Conservation (phyloP, 2,888 invertebrate species). For the Drosophila paramelanica region DNA sequence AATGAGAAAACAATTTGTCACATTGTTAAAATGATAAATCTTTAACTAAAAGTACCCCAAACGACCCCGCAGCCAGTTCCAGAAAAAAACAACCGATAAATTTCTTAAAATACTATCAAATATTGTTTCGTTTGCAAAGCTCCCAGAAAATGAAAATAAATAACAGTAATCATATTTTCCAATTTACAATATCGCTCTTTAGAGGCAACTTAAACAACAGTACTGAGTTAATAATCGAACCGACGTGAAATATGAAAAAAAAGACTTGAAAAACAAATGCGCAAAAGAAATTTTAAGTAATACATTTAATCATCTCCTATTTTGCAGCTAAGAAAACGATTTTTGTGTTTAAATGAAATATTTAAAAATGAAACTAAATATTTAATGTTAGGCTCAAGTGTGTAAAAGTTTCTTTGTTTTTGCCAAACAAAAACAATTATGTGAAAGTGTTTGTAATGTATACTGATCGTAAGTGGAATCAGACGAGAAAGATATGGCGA, state of each 20-base stretch:
- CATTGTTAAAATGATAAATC: conserved; percentile 48
- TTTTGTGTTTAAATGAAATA: conserved; percentile 29
- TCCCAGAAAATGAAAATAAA: background rate
- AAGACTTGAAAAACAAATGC: conserved; percentile 63
- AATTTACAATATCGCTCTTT: conserved; percentile 15
- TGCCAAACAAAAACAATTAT: conserved; percentile 9
- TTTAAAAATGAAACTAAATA: conserved; percentile 10
- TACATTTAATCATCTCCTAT: conserved; percentile 48
- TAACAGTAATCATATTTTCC: conserved; percentile 15
- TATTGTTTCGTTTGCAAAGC: conserved; percentile 1
- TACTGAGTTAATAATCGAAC: conserved; percentile 48
- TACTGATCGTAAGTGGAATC: conserved; percentile 51
- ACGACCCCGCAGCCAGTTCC: conserved; percentile 24
- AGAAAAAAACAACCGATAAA: conserved; percentile 30
- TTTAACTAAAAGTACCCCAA: conserved; percentile 39
- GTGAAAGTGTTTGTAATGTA: conserved; percentile 59
- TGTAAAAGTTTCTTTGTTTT: conserved; percentile 26
- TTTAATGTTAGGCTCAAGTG: conserved; percentile 55
- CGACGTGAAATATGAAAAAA: conserved; percentile 38
- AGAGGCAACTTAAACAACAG: conserved; percentile 28
- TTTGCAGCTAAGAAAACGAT: conserved; percentile 48
- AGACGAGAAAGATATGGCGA: conserved; percentile 21
- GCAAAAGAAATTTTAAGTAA: conserved; percentile 48
- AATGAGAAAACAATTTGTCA: conserved; percentile 41
- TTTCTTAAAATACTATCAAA: conserved; percentile 6